A percentile compares a stretch with the other conserved stretches of the same genome.
These are phyloP conservation scores for Coenonympha arcania DNA, from an alignment of 2,888 invertebrate genomes.

Conservation along the genomic window DNA sequence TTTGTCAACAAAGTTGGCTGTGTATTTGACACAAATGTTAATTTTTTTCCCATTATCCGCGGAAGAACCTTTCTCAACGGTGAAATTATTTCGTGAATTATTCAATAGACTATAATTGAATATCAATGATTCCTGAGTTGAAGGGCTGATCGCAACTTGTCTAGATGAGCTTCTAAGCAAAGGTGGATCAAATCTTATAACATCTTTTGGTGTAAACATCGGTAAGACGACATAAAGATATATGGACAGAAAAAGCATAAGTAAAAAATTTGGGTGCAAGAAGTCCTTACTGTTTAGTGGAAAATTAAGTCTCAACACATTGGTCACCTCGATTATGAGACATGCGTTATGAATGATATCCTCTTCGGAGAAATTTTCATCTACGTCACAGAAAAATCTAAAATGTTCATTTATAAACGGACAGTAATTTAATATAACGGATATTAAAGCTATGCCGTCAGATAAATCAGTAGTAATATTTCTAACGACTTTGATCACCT, in stretches of 20 bases:
- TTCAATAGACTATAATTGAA: slow-evolving; percentile 51
- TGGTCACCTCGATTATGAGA: slow-evolving; percentile 71
- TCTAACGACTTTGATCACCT: slow-evolving; percentile 42
- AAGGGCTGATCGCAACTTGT: slow-evolving; percentile 53
- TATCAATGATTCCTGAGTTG: slow-evolving; percentile 54
- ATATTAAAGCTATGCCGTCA: slow-evolving; percentile 73
- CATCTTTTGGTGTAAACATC: slow-evolving; percentile 61
- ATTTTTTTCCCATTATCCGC: slow-evolving; percentile 56
- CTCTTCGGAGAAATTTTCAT: slow-evolving; percentile 47
- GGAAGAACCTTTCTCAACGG: slow-evolving; percentile 50
- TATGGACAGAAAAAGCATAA: slow-evolving; percentile 74
- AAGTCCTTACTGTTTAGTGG: slow-evolving; percentile 70
- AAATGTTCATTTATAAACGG: slow-evolving; percentile 69
- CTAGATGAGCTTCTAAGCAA: slow-evolving; percentile 57
- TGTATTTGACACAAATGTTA: slow-evolving; percentile 52
- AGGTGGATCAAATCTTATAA: slow-evolving; percentile 59
- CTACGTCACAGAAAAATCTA: slow-evolving; percentile 59
- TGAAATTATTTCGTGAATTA: slow-evolving; percentile 49
- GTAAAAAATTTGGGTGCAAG: slow-evolving; percentile 67
- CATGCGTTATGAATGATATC: slow-evolving; percentile 73
- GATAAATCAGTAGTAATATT: slow-evolving; percentile 70
- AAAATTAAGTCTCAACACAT: slow-evolving; percentile 70
- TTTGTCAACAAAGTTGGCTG: slow-evolving; percentile 52
- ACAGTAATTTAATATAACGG: slow-evolving; percentile 72
- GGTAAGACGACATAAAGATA: slow-evolving; percentile 74